These are phyloP conservation scores for Muschampia plurimacula DNA, from an alignment of 2,888 invertebrate genomes.

Conservation along the genomic window DNA sequence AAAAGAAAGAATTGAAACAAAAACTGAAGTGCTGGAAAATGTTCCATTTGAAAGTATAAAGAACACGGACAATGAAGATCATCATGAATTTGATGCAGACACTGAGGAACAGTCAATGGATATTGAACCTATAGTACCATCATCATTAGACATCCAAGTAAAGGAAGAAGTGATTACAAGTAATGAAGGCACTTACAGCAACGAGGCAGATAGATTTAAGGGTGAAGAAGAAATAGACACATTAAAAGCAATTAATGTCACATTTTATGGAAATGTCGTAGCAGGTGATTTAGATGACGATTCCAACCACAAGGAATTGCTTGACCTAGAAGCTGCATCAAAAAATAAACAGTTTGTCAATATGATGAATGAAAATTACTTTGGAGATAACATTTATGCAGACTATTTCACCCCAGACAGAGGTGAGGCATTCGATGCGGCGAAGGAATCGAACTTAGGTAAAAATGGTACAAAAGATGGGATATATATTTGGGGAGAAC, in stretches of 20 bases:
- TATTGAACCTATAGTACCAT: slow-evolving; percentile 64
- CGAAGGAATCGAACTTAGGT: slow-evolving; percentile 58
- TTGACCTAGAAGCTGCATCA: slow-evolving; percentile 72
- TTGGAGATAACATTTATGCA: slow-evolving; percentile 79
- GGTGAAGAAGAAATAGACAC: slow-evolving; percentile 63
- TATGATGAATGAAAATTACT: slow-evolving; percentile 81
- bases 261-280: slow-evolving; percentile 71
- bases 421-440: slow-evolving; percentile 71
- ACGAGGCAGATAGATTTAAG: slow-evolving; percentile 58
- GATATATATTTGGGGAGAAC: slow-evolving; percentile 74
- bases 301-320: slow-evolving; percentile 70
- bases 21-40: slow-evolving; percentile 55
- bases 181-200: slow-evolving; percentile 68
- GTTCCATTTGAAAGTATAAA: slow-evolving; percentile 67
- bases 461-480: slow-evolving; percentile 66
- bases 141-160: slow-evolving; percentile 62
- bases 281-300: slow-evolving; percentile 72
- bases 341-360: slow-evolving; percentile 79
- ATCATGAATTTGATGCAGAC: slow-evolving; percentile 68
- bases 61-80: slow-evolving; percentile 53
- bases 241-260: slow-evolving; percentile 75
- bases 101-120: slow-evolving; percentile 76
- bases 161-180: slow-evolving; percentile 75
- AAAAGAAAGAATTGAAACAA: slow-evolving; percentile 52
- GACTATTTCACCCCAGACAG: slow-evolving; percentile 79